Evolutionary conservation across 1,140 invertebrate genomes (phyloP), one percentile per base, ranked within the genome.

Genomic region (Drosophila pruinosa): DNA sequence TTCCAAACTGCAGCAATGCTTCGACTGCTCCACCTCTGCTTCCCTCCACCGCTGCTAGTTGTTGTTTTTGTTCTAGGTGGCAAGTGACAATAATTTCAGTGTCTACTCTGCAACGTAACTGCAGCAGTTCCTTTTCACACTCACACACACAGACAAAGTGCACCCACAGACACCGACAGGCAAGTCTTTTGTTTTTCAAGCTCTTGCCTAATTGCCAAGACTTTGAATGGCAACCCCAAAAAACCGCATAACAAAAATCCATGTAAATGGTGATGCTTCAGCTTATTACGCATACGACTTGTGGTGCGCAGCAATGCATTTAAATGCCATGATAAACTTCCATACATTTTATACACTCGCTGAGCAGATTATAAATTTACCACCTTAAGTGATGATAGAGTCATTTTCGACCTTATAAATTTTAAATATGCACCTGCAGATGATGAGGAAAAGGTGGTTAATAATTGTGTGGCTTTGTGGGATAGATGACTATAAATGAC

Each of bases 21-120:
- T 24, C 56, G 48, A 61, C 59, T 53, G 34, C 56, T 52, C 50
- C 62, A 6, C 15, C 43, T 50, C 48, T 56, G 2, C 8, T 28
- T 26, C 3, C 3, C 54, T 14, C 12, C 2, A 19, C n/a, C 8
- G 3, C 4, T 43, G n/a, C 17, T 15, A 31, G 62, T 54, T 71
- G 10, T 56, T 57, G 53, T 58, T 73, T 61, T 71, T 74, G 53
- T 65, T 65, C 62, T 79, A 82, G 82, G 78, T 86, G 82, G 77
- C 82, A 86, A 88, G 82, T 86, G 82, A 86, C 78, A 86, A 88
- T 86, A 85, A 85, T 86, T 85, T 74, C 72, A 75, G 64, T 78
- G 72, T 64, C 71, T 69, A 58, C 75, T 47, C 61, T 50, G 52
- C n/a, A 31, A 26, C 21, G 41, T 41, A 45, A 38, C 54, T 48